Evolutionary conservation across 1,140 invertebrate genomes (phyloP), one percentile per base, ranked within the genome.

Genomic region (Zaprionus kolodkinae): DNA sequence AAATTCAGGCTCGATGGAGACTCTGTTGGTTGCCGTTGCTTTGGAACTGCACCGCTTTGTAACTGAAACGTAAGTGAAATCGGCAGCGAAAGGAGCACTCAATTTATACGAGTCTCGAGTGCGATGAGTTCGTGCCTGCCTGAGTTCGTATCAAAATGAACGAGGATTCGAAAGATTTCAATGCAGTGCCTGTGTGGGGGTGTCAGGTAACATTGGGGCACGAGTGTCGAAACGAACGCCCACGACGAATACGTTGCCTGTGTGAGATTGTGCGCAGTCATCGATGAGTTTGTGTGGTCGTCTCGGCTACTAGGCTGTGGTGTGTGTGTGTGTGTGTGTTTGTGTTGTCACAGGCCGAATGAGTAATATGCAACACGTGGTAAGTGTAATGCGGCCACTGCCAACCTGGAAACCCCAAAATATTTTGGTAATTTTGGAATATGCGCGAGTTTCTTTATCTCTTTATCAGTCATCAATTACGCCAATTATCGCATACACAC

Each of bases 141-240:
- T 30, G 30, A 65, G 61, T 65, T 70, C 72, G 76, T 73, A 45
- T 55, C 60, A 62, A 62, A 66, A 52, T 72, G 57, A 67, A 59
- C 85, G 80, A 85, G 71, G 75, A 88, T 88, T 85, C 85, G 54
- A 88, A 88, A 90, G 84, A 88, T 89, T 88, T 89, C 81, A 89
- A 84, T 77, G 80, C 65, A 30, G 25, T 15, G 9, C 6, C 6
- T 33, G 17, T 17, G 63, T 50, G 17, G 9, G 6, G 13, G 11
- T 45, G 55, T 43, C 52, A 55, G 52, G 52, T 55, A 55, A n/a
- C 17, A n/a, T 11, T 55, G 33, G n/a, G 15, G 17, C 35, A 63
- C 61, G 61, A 63, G 27, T 13, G 15, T 4, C 45, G 54, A 25
- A 15, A 66, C 65, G 52, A 56, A 79, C 84, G 79, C 85, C 85